These are phyloP conservation scores for Capitulum mitella DNA, from an alignment of 2,888 invertebrate species.

Conservation along the genomic window DNA sequence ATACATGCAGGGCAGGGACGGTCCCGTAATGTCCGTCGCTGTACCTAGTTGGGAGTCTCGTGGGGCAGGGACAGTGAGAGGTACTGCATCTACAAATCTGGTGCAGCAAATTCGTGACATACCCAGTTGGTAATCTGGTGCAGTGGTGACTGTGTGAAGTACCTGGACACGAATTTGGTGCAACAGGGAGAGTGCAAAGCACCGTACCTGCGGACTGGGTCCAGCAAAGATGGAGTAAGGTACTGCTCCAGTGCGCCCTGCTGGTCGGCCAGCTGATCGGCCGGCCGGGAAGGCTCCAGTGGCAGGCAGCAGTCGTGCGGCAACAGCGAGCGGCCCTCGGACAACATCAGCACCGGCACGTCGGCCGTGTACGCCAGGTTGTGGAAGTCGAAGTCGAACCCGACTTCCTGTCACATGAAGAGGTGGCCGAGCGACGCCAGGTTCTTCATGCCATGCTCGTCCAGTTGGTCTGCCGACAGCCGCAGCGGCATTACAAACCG, in stretches of 20 bases:
- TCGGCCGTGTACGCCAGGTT: conserved; percentile 72
- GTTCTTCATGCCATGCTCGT: conserved; percentile 58
- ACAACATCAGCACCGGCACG: conserved; percentile 69
- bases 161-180: too few species aligned
- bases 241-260: conserved; percentile 62
- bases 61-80: too few species aligned
- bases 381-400: conserved; percentile 82
- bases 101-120: too few species aligned
- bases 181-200: too few species aligned
- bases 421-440: conserved; percentile 62
- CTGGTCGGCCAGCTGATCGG: conserved; percentile 57
- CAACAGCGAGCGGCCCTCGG: conserved; percentile 77
- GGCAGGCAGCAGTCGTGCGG: conserved; percentile 48
- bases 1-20: too few species aligned
- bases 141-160: too few species aligned
- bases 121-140: too few species aligned
- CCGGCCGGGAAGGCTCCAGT: conserved; percentile 41
- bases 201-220: conserved; percentile 37
- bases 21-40: too few species aligned
- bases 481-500: too few species aligned
- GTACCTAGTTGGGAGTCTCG: too few species aligned
- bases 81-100: too few species aligned
- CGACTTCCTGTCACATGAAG: conserved; percentile 67
- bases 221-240: conserved; percentile 60
- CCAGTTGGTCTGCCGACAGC: conserved; percentile 29